Evolutionary conservation across 2,113 vertebrate genomes (phyloP), one percentile per base, ranked within the genome.

Genomic region (Noctilio leporinus): DNA sequence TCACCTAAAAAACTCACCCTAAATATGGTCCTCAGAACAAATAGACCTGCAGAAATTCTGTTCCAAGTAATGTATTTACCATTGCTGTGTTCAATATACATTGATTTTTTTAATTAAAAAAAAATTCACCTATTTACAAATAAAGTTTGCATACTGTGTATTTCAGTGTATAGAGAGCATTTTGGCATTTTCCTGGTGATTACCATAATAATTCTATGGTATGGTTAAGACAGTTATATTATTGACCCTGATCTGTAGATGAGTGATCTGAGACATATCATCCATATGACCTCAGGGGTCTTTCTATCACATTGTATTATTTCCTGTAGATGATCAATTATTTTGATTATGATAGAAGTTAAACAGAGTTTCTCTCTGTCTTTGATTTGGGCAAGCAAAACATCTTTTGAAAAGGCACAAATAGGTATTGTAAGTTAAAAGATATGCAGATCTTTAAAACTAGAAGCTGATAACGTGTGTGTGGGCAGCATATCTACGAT

Each of bases 151-250:
- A 64, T 49, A 43, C 10, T 86, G 17, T 57, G 17, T 57, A 5
- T 91, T 94, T 94, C 45, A 65, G 28, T 5, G 65, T 89, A 45
- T 49, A 62, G 65, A 57, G 11, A 65, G 19, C 8, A 57, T 3
- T 92, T 62, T 55, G 78, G 55, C 47, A 14, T 72, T 92, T 92
- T 89, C 28, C 62, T 96, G n/a, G 84, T 92, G 33, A 75, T 92
- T 78, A 28, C 73, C 19, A 24, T 64, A 69, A 38, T 84, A 73
- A 64, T 83, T 78, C 35, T 47, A n/a, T 47, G 70, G 38, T 40
- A 35, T 72, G n/a, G 7, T 80, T 76, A 81, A 76, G 20, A 83
- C 26, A 87, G 40, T 92, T 92, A 49, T 55, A 35, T 82, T 89
- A 81, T 92, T 93, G 47, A 57, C 10, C 28, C 19, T 67, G 57